Evolutionary conservation across 1,140 invertebrate genomes (phyloP).

Genomic region (Pemphigus obesinymphae): DNA sequence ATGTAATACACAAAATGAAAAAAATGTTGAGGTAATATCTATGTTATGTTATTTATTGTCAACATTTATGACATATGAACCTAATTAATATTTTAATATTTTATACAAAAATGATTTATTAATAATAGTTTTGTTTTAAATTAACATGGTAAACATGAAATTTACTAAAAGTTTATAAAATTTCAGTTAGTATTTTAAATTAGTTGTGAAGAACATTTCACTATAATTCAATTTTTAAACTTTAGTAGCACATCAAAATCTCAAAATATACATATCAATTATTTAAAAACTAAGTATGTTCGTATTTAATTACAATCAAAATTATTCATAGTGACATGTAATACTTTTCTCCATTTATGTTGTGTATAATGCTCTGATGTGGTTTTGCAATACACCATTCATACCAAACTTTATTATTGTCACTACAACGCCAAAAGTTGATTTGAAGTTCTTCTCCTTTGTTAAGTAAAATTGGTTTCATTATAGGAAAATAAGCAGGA

Average conservation of each 20-base stretch:
- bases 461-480: constrained; percentile 69
- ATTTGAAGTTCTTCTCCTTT: constrained; percentile 67
- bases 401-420: constrained; percentile 85
- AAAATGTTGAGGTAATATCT: too few relatives aligned
- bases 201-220: background rate
- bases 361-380: constrained; percentile 63
- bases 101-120: too few relatives aligned
- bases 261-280: background rate
- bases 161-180: too few relatives aligned
- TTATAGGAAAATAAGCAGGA: constrained; percentile 88
- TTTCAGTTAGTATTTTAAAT: too few relatives aligned
- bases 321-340: constrained; percentile 19
- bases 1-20: too few relatives aligned
- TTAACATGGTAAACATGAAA: too few relatives aligned
- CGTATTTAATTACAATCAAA: background rate
- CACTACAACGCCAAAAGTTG: constrained; percentile 81
- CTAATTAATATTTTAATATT: too few relatives aligned
- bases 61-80: too few relatives aligned
- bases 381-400: constrained; percentile 84
- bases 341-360: constrained; percentile 61
- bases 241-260: background rate
- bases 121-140: too few relatives aligned
- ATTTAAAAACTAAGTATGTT: background rate
- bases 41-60: too few relatives aligned
- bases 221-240: too few relatives aligned